Percentiles rank a stretch among this genome's conserved stretches.
phyloP scores from a whole-genome alignment of 2,888 invertebrate genomes.

The Fragum sueziense region DNA sequence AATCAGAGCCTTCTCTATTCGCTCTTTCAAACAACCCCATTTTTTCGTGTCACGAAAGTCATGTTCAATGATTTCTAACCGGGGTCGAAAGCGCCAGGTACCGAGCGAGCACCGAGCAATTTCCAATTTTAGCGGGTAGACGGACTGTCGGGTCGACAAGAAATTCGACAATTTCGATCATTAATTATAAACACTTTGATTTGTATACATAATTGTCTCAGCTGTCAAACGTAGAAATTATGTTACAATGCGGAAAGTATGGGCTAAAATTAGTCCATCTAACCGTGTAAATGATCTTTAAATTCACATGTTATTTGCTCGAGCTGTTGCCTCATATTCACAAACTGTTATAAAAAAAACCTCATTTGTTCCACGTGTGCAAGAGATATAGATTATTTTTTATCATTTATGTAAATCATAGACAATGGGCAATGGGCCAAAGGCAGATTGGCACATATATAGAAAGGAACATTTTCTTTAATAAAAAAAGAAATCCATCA shows the following conservation, averaged over 20 bases:
- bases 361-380: too few relatives aligned
- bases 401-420: too few relatives aligned
- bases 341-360: neutral
- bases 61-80: neutral
- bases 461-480: too few relatives aligned
- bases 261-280: neutral
- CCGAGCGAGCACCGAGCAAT: constrained; percentile 10
- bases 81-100: constrained; percentile 21
- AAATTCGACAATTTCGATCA: constrained; percentile 20
- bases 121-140: constrained; percentile 3
- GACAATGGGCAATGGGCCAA: too few relatives aligned
- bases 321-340: neutral
- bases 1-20: too few relatives aligned
- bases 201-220: constrained; percentile 16
- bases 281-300: neutral
- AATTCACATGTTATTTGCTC: neutral
- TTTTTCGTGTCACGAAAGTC: too few relatives aligned
- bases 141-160: neutral
- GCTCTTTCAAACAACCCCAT: too few relatives aligned
- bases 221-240: neutral
- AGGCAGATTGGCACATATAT: too few relatives aligned
- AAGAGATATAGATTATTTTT: too few relatives aligned
- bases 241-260: neutral
- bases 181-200: constrained; percentile 18
- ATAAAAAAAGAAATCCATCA: too few relatives aligned